Evolutionary conservation across 92 coral and sea anemone species (phyloP), one percentile per base, ranked within the genome.

Genomic region (Isaurus tuberculatus): DNA sequence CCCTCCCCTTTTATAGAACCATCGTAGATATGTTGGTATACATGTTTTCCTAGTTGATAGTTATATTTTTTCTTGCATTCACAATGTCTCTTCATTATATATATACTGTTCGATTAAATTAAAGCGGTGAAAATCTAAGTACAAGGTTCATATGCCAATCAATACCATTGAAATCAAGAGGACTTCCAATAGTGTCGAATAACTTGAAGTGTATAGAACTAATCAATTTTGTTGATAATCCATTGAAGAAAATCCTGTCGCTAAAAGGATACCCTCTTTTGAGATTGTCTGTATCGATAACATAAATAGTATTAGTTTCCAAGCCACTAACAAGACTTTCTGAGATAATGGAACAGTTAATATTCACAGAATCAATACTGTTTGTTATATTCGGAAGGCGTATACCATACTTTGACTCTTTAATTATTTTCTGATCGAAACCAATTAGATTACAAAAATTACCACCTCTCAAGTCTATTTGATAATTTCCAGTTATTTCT

Each of bases 341-440:
- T n/a, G n/a, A 1, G 8, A 40, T 20, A 82, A n/a, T 1, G n/a
- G 68, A 4, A 44, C 66, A 33, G 25, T 67, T 67, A 25, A 82
- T 42, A 1, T 68, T 31, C 16, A 82, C 0, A 0, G 49, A 9
- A 44, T 82, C 86, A 1, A 82, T 69, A 2, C 20, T 30, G 46
- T 82, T 82, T 16, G 86, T 82, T 10, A 82, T 82, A 46, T 82
- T 82, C 0, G 86, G 86, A 5, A 82, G 42, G 0, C 11, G 6
- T 0, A 17, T 8, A 0, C 79, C 79, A 72, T 72, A 72, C n/a
- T n/a, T n/a, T n/a, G n/a, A n/a, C n/a, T n/a, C n/a, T 1, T 33
- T 27, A 0, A 65, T 72, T 2, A 72, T 33, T 3, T 72, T 72
- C 30, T 72, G 36, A 37, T 72, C 79, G 20, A 72, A 72, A 14